A percentile compares a stretch with the other conserved stretches of the same genome.
Conservation (phyloP, 2,888 invertebrate genomes). For the Steinernema carpocapsae region DNA sequence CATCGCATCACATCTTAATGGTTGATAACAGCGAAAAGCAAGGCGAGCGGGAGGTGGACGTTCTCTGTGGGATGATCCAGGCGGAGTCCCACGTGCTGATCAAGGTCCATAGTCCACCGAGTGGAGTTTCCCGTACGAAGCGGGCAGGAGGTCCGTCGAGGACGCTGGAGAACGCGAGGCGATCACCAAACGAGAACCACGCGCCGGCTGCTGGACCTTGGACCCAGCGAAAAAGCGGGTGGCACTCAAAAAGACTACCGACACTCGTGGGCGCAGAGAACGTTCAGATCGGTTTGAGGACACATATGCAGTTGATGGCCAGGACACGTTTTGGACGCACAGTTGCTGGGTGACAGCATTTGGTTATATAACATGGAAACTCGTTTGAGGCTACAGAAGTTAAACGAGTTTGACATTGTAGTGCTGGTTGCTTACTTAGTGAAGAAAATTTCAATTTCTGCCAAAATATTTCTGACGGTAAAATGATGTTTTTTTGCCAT, state of each 20-base stretch:
- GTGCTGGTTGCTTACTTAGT: too few species aligned
- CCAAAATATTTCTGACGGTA: too few species aligned
- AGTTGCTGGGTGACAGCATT: too few species aligned
- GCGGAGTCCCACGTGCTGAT: slow-evolving; percentile 9
- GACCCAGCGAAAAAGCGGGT: neutral
- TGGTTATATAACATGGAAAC: too few species aligned
- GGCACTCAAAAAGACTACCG: neutral
- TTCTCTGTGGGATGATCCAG: slow-evolving; percentile 22
- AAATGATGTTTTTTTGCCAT: too few species aligned
- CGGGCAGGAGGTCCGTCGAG: neutral
- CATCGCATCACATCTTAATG: neutral
- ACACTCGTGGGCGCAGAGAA: slow-evolving; percentile 33
- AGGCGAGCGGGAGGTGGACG: neutral
- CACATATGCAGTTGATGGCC: too few species aligned
- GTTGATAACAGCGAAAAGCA: slow-evolving; percentile 2
- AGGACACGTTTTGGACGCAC: too few species aligned
- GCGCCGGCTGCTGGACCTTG: slow-evolving; percentile 11
- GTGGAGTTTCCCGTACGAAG: neutral
- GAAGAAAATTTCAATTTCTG: too few species aligned
- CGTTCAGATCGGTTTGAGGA: neutral
- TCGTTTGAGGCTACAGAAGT: too few species aligned
- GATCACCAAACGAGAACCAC: neutral
- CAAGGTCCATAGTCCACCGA: neutral
- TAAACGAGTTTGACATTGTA: too few species aligned
- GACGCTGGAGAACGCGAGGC: neutral